Evolutionary conservation across 2,113 vertebrate genomes (phyloP).

Genomic region (Calidris pygmaea): DNA sequence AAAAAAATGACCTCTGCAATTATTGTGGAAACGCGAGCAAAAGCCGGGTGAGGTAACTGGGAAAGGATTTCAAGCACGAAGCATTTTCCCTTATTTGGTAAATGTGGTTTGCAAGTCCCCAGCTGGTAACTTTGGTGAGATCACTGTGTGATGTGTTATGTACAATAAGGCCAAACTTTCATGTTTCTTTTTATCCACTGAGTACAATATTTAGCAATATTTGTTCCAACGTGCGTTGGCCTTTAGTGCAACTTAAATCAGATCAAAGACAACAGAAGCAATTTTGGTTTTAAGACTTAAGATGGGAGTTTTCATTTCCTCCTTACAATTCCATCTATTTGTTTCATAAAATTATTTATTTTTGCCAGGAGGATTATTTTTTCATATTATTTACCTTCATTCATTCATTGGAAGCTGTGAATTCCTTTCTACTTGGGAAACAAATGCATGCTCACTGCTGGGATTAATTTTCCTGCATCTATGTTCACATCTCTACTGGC

Average conservation of each 20-base stretch:
- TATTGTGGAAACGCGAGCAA: slow-evolving; percentile 73
- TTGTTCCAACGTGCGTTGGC: slow-evolving; percentile 58
- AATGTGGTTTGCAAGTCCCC: slow-evolving; percentile 75
- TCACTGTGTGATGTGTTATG: slow-evolving; percentile 75
- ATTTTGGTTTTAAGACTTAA: slow-evolving; percentile 28
- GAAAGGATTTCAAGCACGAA: slow-evolving; percentile 79
- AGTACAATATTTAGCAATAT: slow-evolving; percentile 52
- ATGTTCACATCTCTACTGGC: neutral
- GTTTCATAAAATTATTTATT: slow-evolving; percentile 13
- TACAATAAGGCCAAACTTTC: slow-evolving; percentile 68
- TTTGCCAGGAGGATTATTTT: slow-evolving; percentile 2
- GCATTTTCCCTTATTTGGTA: slow-evolving; percentile 87
- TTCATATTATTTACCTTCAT: slow-evolving; percentile 18
- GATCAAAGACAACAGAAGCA: slow-evolving; percentile 57
- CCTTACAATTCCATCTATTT: neutral
- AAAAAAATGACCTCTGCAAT: slow-evolving; percentile 76
- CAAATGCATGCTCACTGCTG: neutral
- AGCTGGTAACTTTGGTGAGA: slow-evolving; percentile 80
- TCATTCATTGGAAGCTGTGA: slow-evolving; percentile 16
- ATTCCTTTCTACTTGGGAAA: slow-evolving; percentile 25
- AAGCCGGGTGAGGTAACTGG: slow-evolving; percentile 78
- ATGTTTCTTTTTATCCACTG: slow-evolving; percentile 55
- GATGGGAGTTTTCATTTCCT: neutral
- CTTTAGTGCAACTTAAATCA: slow-evolving; percentile 9
- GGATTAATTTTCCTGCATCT: neutral